Percentiles rank a stretch among this genome's conserved stretches.
phyloP scores from a whole-genome alignment of 2,888 invertebrate species.

The Pammene fasciana region DNA sequence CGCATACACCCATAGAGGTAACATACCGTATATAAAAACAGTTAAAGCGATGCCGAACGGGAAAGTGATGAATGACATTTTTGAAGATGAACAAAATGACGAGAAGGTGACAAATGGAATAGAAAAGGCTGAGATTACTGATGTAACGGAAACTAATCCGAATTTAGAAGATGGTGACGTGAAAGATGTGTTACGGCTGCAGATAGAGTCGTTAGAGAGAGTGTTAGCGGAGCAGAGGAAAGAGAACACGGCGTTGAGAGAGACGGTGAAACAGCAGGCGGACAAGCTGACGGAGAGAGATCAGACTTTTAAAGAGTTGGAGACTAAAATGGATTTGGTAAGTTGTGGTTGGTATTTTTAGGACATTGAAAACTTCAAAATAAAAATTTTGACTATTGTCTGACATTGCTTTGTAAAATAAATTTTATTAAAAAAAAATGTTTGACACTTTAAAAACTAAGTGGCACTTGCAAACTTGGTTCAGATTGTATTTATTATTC shows the following conservation, averaged over 20 bases:
- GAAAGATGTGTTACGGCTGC: slow-evolving; percentile 58
- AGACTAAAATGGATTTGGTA: slow-evolving; percentile 79
- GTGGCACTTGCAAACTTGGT: no score
- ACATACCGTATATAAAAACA: slow-evolving; percentile 57
- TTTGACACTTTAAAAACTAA: no score
- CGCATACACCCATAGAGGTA: slow-evolving; percentile 67
- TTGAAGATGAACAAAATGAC: slow-evolving; percentile 62
- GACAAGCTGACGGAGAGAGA: slow-evolving; percentile 72
- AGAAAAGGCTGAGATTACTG: slow-evolving; percentile 40
- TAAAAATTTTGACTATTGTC: no score
- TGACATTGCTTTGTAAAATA: no score
- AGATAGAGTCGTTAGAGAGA: slow-evolving; percentile 70
- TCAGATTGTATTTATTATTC: no score
- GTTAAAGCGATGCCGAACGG: slow-evolving; percentile 63
- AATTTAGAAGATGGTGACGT: slow-evolving; percentile 46
- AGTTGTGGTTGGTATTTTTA: slow-evolving; percentile 43
- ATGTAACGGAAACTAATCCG: slow-evolving; percentile 36
- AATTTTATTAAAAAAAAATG: no score
- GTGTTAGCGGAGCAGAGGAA: slow-evolving; percentile 69
- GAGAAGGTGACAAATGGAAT: slow-evolving; percentile 40
- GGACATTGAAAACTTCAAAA: no score
- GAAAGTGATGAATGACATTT: slow-evolving; percentile 75
- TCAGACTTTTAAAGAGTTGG: slow-evolving; percentile 72
- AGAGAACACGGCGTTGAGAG: slow-evolving; percentile 64
- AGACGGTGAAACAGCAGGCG: slow-evolving; percentile 66